phyloP scores from a whole-genome alignment of 2,113 vertebrate species.

The Ictalurus punctatus region DNA sequence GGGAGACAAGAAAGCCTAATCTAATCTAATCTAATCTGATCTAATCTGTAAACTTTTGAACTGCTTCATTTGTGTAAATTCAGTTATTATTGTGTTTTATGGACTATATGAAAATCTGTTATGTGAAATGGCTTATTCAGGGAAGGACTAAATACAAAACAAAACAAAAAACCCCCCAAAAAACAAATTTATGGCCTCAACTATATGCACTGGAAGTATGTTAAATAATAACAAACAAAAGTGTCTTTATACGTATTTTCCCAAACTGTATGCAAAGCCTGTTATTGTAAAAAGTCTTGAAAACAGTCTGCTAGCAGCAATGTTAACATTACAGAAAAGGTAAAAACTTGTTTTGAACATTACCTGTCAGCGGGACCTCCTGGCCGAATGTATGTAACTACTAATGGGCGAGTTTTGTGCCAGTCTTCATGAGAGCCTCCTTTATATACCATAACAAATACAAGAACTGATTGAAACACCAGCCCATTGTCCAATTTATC shows the following conservation, averaged over 20 bases:
- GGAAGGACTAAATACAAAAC: too few species aligned
- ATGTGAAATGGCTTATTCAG: too few species aligned
- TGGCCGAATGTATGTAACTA: conserved; percentile 89
- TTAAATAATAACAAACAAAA: too few species aligned
- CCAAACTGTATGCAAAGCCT: background rate
- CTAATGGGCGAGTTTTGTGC: conserved; percentile 89
- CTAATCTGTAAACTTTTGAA: too few species aligned
- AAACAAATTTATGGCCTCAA: too few species aligned
- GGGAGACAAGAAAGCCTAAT: too few species aligned
- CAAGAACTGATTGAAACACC: background rate
- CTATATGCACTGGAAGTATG: too few species aligned
- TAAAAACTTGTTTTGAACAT: background rate
- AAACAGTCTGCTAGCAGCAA: background rate
- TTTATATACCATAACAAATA: conserved; percentile 55
- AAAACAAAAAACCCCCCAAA: too few species aligned
- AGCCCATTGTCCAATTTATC: background rate
- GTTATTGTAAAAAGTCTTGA: background rate
- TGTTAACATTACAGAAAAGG: background rate
- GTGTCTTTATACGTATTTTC: background rate
- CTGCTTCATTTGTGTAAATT: too few species aligned
- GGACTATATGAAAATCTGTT: too few species aligned
- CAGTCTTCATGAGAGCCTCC: conserved; percentile 92
- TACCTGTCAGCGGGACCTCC: conserved; percentile 98
- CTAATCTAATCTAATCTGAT: too few species aligned
- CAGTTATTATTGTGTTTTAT: too few species aligned